phyloP scores from a whole-genome alignment of 2,113 vertebrate genomes.

The Pedionomus torquatus region DNA sequence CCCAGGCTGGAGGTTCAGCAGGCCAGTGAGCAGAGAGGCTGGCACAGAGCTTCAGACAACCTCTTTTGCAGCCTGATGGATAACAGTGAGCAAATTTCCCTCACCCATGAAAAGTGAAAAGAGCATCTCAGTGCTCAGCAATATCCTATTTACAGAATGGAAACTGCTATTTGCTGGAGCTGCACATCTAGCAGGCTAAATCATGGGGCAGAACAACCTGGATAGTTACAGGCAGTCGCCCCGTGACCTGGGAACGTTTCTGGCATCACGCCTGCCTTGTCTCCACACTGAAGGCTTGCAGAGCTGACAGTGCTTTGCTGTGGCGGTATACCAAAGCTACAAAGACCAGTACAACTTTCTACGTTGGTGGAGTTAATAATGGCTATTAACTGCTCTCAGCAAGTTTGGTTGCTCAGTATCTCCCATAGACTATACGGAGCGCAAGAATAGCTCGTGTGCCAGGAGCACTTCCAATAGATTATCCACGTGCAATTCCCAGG shows the following conservation, averaged over 20 bases:
- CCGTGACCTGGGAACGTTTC: not conserved
- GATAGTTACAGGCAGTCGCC: not conserved
- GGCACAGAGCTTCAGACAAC: not conserved
- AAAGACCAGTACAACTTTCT: not conserved
- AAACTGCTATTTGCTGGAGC: slow-evolving; percentile 21
- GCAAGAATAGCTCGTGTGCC: not conserved
- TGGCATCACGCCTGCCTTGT: not conserved
- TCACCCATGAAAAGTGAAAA: not conserved
- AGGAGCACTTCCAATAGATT: not conserved
- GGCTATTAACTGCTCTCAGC: not conserved
- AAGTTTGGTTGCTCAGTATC: not conserved
- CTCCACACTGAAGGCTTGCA: not conserved
- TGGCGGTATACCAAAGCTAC: not conserved
- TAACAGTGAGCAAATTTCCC: not conserved
- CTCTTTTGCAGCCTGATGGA: not conserved
- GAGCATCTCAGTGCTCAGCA: slow-evolving; percentile 49
- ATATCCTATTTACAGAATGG: not conserved
- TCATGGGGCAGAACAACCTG: not conserved
- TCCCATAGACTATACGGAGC: not conserved
- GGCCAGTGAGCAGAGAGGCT: not conserved
- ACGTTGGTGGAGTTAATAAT: not conserved
- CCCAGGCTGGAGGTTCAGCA: not conserved
- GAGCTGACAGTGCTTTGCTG: not conserved
- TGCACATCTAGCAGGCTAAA: slow-evolving; percentile 25
- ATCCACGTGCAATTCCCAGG: not conserved